These are phyloP conservation scores for Drosophila aff. DNA, from an alignment of 1,140 invertebrate species.

Conservation along the genomic window DNA sequence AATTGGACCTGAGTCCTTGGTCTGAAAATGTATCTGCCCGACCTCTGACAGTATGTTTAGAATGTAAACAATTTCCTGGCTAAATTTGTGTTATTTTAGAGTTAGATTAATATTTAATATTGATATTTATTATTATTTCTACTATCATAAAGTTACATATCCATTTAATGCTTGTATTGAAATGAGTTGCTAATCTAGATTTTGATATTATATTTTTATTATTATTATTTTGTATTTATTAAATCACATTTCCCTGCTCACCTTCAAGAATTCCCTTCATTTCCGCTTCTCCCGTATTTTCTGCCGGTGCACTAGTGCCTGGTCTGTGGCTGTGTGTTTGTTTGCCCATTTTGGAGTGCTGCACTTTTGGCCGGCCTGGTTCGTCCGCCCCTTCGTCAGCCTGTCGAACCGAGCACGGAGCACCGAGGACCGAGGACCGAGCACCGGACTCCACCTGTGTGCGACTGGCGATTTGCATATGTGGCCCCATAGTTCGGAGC, in stretches of 20 bases:
- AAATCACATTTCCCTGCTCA: too few relatives aligned
- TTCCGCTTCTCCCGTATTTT: constrained; percentile 4
- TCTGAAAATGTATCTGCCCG: background rate
- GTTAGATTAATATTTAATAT: too few relatives aligned
- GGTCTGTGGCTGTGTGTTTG: constrained; percentile 44
- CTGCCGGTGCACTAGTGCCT: constrained; percentile 13
- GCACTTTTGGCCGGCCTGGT: constrained; percentile 72
- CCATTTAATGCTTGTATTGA: too few relatives aligned
- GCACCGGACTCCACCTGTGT: constrained; percentile 68
- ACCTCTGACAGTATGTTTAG: too few relatives aligned
- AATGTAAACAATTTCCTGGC: too few relatives aligned
- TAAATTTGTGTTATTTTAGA: too few relatives aligned
- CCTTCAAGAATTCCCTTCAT: background rate
- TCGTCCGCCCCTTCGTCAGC: constrained; percentile 36
- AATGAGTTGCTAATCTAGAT: background rate
- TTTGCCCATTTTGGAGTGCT: constrained; percentile 78
- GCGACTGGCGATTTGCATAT: constrained; percentile 81
- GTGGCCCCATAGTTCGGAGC: constrained; percentile 60
- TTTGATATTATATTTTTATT: background rate
- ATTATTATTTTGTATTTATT: background rate
- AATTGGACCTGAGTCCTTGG: too few relatives aligned
- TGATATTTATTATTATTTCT: too few relatives aligned
- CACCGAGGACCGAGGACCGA: background rate
- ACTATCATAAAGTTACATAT: too few relatives aligned
- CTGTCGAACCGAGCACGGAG: constrained; percentile 51